phyloP scores from a whole-genome alignment of 2,113 vertebrate genomes.

The Acanthisitta chloris region DNA sequence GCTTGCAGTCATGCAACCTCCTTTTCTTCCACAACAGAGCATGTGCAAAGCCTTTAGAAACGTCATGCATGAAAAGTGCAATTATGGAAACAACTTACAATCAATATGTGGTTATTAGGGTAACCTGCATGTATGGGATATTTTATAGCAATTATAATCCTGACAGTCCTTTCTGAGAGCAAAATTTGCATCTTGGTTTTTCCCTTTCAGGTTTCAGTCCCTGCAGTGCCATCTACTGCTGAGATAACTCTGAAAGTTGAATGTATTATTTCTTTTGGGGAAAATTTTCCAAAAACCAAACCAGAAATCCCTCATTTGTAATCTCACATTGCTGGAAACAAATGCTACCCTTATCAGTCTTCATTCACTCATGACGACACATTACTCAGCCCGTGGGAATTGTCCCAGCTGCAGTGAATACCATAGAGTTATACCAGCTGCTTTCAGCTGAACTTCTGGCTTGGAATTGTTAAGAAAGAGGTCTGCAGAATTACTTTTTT shows the following conservation, averaged over 20 bases:
- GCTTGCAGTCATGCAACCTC: not conserved
- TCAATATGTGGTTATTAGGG: not conserved
- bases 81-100: slow-evolving; percentile 27
- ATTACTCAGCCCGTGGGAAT: not conserved
- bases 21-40: not conserved
- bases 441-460: not conserved
- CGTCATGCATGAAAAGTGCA: not conserved
- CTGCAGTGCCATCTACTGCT: slow-evolving; percentile 61
- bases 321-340: not conserved
- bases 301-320: not conserved
- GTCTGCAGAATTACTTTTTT: not conserved
- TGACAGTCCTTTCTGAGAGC: not conserved
- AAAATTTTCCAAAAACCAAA: not conserved
- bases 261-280: not conserved
- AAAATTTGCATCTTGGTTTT: not conserved
- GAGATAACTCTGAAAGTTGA: not conserved
- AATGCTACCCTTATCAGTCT: not conserved
- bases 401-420: not conserved
- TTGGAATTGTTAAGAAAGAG: not conserved
- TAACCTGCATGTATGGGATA: not conserved
- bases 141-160: slow-evolving; percentile 3
- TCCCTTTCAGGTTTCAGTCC: slow-evolving; percentile 46
- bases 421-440: not conserved
- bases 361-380: not conserved
- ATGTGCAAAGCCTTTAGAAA: not conserved